Conservation (phyloP, 2,888 invertebrate genomes). For the Hirtodrosophila histrioides region DNA sequence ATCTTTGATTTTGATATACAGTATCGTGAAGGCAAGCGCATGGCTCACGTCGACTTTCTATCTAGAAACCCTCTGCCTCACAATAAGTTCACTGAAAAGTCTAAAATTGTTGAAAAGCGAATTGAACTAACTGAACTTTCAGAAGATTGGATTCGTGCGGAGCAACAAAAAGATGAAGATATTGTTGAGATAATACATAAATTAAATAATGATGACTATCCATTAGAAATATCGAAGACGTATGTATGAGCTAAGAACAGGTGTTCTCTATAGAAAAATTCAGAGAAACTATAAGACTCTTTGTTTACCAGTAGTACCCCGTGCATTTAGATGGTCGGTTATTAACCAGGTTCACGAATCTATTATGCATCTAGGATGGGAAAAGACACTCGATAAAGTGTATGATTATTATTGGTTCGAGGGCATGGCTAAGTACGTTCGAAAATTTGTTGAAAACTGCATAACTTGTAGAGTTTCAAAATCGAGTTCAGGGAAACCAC, state of each 20-base stretch:
- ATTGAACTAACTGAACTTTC: not conserved
- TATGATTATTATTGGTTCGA: not conserved
- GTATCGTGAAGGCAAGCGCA: slow-evolving; percentile 13
- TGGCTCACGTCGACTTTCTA: slow-evolving; percentile 23
- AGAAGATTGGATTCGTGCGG: too few relatives aligned
- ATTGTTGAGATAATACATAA: too few relatives aligned
- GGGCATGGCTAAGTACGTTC: not conserved
- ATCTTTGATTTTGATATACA: slow-evolving; percentile 3
- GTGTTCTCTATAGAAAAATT: slow-evolving; percentile 1
- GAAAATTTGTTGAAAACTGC: slow-evolving; percentile 6
- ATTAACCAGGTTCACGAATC: slow-evolving; percentile 21
- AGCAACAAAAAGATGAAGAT: too few relatives aligned
- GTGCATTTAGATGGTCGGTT: slow-evolving; percentile 11
- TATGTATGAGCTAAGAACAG: slow-evolving; percentile 6
- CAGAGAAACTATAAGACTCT: not conserved
- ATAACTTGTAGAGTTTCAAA: not conserved
- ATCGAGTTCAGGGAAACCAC: slow-evolving; percentile 4
- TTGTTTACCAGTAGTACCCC: slow-evolving; percentile 6
- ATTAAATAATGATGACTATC: too few relatives aligned
- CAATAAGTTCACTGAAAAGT: not conserved
- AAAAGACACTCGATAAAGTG: slow-evolving; percentile 4
- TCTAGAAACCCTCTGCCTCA: slow-evolving; percentile 3
- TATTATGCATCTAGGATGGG: slow-evolving; percentile 9
- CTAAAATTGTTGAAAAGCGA: not conserved
- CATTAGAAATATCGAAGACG: slow-evolving; percentile 6